Conservation (phyloP, 2,113 vertebrate species). For the Pseudopipra pipra region DNA sequence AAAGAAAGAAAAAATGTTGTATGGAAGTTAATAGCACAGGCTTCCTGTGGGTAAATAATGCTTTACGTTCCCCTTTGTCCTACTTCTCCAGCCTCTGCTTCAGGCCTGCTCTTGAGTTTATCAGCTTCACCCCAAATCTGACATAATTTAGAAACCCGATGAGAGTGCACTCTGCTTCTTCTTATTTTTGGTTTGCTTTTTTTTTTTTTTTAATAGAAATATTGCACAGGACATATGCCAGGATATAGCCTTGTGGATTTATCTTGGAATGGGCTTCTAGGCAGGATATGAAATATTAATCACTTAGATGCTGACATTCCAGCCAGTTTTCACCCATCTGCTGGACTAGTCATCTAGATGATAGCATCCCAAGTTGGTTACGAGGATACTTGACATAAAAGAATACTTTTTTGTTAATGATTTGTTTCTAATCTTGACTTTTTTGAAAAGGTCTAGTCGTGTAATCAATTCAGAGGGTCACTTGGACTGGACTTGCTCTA, state of each 20-base stretch:
- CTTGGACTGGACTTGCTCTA: not conserved
- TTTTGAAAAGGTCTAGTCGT: not conserved
- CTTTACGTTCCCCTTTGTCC: not conserved
- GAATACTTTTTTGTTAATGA: not conserved
- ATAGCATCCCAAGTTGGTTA: not conserved
- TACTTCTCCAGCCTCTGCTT: not conserved
- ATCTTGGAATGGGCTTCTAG: not conserved
- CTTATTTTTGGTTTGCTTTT: not conserved
- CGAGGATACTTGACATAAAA: not conserved
- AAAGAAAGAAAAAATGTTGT: not conserved
- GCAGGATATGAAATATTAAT: not conserved
- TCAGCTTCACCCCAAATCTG: not conserved
- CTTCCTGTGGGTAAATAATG: not conserved
- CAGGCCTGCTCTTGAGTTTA: not conserved
- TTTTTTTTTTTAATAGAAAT: not conserved
- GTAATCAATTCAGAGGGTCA: not conserved
- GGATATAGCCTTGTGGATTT: not conserved
- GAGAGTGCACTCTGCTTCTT: not conserved
- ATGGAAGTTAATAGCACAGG: not conserved
- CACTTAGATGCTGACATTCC: not conserved
- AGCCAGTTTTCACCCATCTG: not conserved
- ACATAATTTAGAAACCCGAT: not conserved
- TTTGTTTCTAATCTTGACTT: not conserved
- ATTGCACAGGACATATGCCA: not conserved
- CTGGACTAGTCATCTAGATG: not conserved